phyloP scores from a whole-genome alignment of 2,797 vertebrate genomes.

The Spinus olivaceus region DNA sequence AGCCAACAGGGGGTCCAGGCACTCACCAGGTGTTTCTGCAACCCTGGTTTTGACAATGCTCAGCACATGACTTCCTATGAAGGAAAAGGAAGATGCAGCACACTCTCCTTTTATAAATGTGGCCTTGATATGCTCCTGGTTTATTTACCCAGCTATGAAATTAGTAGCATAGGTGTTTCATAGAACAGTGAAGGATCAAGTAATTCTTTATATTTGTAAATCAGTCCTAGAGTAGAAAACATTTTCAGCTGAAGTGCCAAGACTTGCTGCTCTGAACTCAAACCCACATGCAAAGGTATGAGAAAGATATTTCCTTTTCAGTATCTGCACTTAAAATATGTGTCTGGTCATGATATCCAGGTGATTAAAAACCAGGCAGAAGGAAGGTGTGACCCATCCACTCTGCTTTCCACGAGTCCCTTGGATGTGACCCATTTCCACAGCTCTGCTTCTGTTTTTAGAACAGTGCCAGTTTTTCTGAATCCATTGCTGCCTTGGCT shows the following conservation, averaged over 20 bases:
- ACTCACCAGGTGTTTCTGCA: background rate
- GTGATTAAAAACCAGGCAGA: conserved; percentile 13
- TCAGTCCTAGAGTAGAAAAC: background rate
- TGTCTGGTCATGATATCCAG: conserved; percentile 28
- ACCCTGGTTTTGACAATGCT: background rate
- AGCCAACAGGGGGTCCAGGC: background rate
- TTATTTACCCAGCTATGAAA: background rate
- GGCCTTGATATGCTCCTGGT: background rate
- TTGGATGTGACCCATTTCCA: background rate
- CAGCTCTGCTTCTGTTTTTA: background rate
- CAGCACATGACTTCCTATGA: background rate
- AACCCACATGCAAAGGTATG: background rate
- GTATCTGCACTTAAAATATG: background rate
- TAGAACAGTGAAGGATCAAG: background rate
- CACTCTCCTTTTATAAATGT: background rate
- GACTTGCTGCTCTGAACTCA: conserved; percentile 21
- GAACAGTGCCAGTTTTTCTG: background rate
- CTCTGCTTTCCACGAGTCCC: background rate
- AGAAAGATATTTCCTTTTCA: conserved; percentile 22
- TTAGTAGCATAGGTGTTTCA: background rate
- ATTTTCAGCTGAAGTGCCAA: background rate
- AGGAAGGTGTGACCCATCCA: background rate
- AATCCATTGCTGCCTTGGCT: background rate
- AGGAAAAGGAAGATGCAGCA: background rate
- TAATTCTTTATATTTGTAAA: conserved; percentile 8